Percentiles rank a stretch among this genome's conserved stretches.
phyloP scores from a whole-genome alignment of 2,113 vertebrate species.

The Sprattus sprattus region DNA sequence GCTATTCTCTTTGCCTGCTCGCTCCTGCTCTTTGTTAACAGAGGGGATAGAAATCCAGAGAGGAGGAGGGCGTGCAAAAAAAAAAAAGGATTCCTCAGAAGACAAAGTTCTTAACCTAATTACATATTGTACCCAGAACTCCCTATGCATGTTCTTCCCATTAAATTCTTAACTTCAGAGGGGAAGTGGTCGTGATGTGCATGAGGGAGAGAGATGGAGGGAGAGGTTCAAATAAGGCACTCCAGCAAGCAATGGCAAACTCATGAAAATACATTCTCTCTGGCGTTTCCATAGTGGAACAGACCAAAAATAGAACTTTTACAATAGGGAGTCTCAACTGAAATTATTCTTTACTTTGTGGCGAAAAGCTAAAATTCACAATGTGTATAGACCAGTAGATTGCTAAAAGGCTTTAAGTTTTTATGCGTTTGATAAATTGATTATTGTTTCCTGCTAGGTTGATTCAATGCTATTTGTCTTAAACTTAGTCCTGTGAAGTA shows the following conservation, averaged over 20 bases:
- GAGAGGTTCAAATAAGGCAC: conserved; percentile 35
- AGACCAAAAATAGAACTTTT: background rate
- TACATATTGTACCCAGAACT: conserved; percentile 69
- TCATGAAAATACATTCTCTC: conserved; percentile 15
- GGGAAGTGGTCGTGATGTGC: background rate
- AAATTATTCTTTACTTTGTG: background rate
- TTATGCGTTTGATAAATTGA: background rate
- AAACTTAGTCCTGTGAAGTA: background rate
- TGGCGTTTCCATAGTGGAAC: background rate
- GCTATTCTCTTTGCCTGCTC: conserved; percentile 67
- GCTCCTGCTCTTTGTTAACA: conserved; percentile 56
- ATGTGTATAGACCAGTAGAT: background rate
- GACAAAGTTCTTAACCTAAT: conserved; percentile 63
- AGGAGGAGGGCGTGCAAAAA: conserved; percentile 55
- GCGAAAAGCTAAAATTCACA: background rate
- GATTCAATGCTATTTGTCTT: background rate
- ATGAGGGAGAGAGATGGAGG: background rate
- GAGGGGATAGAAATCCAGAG: background rate
- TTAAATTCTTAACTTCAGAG: conserved; percentile 61
- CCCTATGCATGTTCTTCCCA: conserved; percentile 56
- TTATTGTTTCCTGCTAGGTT: background rate
- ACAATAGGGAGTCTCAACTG: background rate
- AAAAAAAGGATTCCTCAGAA: conserved; percentile 55
- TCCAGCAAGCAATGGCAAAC: background rate
- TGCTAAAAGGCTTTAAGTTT: background rate